Evolutionary conservation across 2,113 vertebrate species (phyloP), one percentile per base, ranked within the genome.

Genomic region (Nicator chloris): DNA sequence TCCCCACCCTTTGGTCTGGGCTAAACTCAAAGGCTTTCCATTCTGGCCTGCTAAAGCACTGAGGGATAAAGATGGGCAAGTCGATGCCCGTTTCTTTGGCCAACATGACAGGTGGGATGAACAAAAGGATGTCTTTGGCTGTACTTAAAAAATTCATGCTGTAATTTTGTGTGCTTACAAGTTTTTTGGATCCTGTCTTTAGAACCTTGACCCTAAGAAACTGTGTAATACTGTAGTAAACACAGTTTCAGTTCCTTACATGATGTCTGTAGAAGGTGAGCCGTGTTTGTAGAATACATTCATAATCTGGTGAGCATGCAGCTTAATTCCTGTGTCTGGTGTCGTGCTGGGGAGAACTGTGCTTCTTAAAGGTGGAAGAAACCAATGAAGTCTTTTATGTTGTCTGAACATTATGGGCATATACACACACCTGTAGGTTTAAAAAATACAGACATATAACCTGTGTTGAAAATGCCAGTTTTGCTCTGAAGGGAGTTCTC

Each of bases 41-140:
- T 99, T 99, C 98, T 99, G 99, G 99, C 99, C 99, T 72, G 99
- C 99, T 83, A 99, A 99, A 98, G 99, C 99, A 87, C 98, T 99
- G 97, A 97, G 99, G 78, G 99, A 99, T 95, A 99, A 99, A 92
- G 99, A 99, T 0, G 99, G 99, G 42, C 99, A 99, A 97, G 99
- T 99, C 4, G 99, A 99, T 82, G 99, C 99, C 42, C 99, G 99
- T 51, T 99, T 99, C 98, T 99, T 99, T 96, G 99, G 99, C 95
- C 99, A 99, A 95, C 99, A 99, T 2, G 99, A 99, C 98, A 98
- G 99, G 99, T 99, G 95, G 98, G 98, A 79, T 77, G 15, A 88
- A 76, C 59, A 57, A 42, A 60, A 45, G 19, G 8, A 31, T 80
- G 20, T 20, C 53, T 92, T 73, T 71, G 68, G 13, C 64, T 37